Percentiles rank a stretch among this genome's conserved stretches.
Conservation (phyloP, 2,113 vertebrate genomes). For the Oryctolagus cuniculus region mOryCun1.1 NC_091444.1:31578501-31579000, state of each 20-base stretch:
- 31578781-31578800: not conserved
- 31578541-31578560: not conserved
- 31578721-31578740: not conserved
- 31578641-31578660: not conserved
- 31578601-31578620: not conserved
- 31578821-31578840: not conserved
- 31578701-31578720: not conserved
- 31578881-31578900: too few species aligned
- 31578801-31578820: rapidly evolving
- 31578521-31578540: not conserved
- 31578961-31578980: too few species aligned
- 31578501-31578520: not conserved
- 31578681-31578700: not conserved
- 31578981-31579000: too few species aligned
- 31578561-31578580: not conserved
- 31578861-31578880: not conserved
- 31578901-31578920: too few species aligned
- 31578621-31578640: too few species aligned
- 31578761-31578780: not conserved
- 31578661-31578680: not conserved
- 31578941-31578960: too few species aligned
- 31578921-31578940: too few species aligned
- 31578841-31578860: not conserved
- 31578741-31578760: not conserved
- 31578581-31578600: not conserved